Evolutionary conservation across 1,140 invertebrate genomes (phyloP), one percentile per base, ranked within the genome.

Genomic region (Lordiphosa collinella): DNA sequence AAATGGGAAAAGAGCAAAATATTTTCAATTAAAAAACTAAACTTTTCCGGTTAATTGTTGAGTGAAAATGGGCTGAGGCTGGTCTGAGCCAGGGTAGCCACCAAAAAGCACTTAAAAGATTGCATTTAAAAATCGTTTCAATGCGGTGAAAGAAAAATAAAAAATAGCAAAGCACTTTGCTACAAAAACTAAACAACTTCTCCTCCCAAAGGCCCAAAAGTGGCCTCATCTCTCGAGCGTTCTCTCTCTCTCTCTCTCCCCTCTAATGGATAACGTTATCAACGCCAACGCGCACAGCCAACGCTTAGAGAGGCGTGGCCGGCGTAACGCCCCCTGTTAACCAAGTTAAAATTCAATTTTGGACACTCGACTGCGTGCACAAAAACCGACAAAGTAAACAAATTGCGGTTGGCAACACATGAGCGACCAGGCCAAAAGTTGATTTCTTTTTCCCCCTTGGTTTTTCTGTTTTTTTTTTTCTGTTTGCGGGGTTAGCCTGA

Each of bases 301-400:
- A 29, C 46, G 61, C 68, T 72, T 71, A 54, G 54, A 31, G 49
- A 58, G 49, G 31, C 6, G 29, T 7, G 9, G 11, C 10, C 34
- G 14, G 64, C 11, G 1, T 36, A 4, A 12, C 46, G 18, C 14
- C 12, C 34, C 41, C 64, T 61, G 71, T 75, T 76, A 75, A 70
- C 72, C 72, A 76, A 75, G 72, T 75, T 75, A 75, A 75, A 75
- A 75, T 75, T 75, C 71, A 75, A 75, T 75, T 75, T 75, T 76
- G 60, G 62, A 75, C 72, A 76, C 72, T 76, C 65, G 72, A 60
- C 65, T 67, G 72, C 65, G 71, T 75, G 63, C 71, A 75, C 71
- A 75, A 75, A 75, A 75, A 75, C 71, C 72, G 71, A 75, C 64
- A 65, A 75, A 75, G 71, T 75, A 75, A 75, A 75, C 72, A 75